Evolutionary conservation across 2,113 vertebrate genomes (phyloP), one percentile per base, ranked within the genome.

Genomic region (Trochalopteron elliotii): DNA sequence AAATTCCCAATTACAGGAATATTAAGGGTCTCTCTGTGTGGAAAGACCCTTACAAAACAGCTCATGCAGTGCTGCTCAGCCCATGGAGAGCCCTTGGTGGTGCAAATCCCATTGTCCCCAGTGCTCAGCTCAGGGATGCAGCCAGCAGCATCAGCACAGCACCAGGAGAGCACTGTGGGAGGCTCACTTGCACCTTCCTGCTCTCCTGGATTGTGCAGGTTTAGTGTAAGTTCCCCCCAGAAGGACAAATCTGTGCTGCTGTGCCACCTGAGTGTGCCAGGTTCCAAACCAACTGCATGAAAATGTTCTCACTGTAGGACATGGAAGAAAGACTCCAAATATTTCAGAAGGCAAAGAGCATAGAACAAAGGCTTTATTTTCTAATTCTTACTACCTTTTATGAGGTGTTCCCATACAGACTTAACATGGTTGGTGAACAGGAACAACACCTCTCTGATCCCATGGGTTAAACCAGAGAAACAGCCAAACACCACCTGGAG

Each of bases 201-300:
- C 49, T 40, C 45, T n/a, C 30, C 39, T 39, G 49, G 7, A 33
- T 33, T 13, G 8, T 6, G 63, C 40, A 27, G 18, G 14, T 22
- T 76, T 39, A 33, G 31, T 23, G n/a, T 23, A 39, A 68, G 8
- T 3, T 69, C 33, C 42, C 17, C 24, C 6, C 13, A 45, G 21
- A 52, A 40, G 4, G 68, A 30, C 9, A 56, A 5, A 24, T 24
- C 50, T 25, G 15, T 15, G 40, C 24, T 52, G 20, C 30, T 24
- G 15, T 8, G 33, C 31, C 31, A 28, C 17, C 2, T 2, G 1
- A 25, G 33, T 1, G 2, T 0, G 1, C 28, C 0, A 0, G 3
- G 24, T n/a, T 42, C 59, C 40, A 85, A 84, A 17, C 7, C 28
- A 68, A 10, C 6, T 3, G 4, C 45, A 8, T 40, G 61, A 47